These are phyloP conservation scores for Pectinophora gossypiella DNA, from an alignment of 1,140 invertebrate species.

Conservation along the genomic window DNA sequence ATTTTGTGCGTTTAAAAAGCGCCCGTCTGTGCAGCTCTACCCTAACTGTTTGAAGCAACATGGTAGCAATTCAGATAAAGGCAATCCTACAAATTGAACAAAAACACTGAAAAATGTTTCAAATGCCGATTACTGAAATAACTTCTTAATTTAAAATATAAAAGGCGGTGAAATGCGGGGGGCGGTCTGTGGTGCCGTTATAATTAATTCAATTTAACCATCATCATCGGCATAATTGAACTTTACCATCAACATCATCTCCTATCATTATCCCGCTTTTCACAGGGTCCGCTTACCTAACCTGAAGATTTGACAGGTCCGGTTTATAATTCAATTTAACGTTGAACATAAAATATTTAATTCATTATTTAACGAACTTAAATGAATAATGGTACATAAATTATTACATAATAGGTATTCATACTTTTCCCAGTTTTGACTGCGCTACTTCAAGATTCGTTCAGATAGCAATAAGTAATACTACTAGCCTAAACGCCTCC, in stretches of 20 bases:
- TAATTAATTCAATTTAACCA: background rate
- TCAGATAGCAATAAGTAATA: too few species aligned
- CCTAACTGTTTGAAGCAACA: constrained; percentile 30
- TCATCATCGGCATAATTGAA: background rate
- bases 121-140: background rate
- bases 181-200: background rate
- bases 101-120: constrained; percentile 32
- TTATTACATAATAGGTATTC: too few species aligned
- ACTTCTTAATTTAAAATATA: background rate
- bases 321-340: too few species aligned
- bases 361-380: too few species aligned
- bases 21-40: constrained; percentile 28
- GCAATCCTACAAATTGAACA: constrained; percentile 60
- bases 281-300: background rate
- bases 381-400: too few species aligned
- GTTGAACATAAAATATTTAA: too few species aligned
- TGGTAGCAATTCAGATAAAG: constrained; percentile 72
- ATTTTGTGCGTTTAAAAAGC: constrained; percentile 1
- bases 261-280: background rate
- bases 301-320: too few species aligned
- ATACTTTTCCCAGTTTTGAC: too few species aligned
- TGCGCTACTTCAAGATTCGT: too few species aligned
- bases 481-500: too few species aligned
- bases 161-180: too few species aligned
- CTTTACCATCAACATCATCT: background rate